Conservation (phyloP, 2,888 invertebrate genomes). For the Habroteleia sp. region DNA sequence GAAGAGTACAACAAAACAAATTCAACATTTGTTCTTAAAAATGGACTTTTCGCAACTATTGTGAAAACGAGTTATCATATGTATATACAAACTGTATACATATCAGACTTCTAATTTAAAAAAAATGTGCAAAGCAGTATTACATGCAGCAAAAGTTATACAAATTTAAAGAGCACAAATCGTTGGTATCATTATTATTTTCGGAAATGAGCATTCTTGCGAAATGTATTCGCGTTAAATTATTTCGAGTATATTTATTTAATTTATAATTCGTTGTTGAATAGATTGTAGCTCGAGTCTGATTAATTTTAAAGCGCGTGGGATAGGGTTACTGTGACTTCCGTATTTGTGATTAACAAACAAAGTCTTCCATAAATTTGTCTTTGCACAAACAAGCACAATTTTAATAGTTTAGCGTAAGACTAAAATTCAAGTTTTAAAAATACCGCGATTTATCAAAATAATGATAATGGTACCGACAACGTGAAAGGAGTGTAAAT, state of each 20-base stretch:
- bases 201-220: too few species aligned
- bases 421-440: too few species aligned
- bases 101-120: slow-evolving; percentile 4
- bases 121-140: slow-evolving; percentile 24
- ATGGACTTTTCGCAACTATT: slow-evolving; percentile 11
- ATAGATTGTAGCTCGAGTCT: too few species aligned
- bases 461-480: too few species aligned
- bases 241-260: too few species aligned
- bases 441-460: too few species aligned
- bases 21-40: slow-evolving; percentile 19
- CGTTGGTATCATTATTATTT: slow-evolving; percentile 27
- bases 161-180: background rate
- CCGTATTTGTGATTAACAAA: background rate
- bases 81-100: slow-evolving; percentile 17
- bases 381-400: background rate
- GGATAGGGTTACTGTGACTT: too few species aligned
- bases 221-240: too few species aligned
- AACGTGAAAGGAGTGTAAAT: too few species aligned
- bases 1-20: slow-evolving; percentile 9
- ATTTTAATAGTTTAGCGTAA: too few species aligned
- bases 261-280: too few species aligned
- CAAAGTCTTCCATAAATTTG: slow-evolving; percentile 8
- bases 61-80: slow-evolving; percentile 8
- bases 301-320: background rate
- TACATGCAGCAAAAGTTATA: slow-evolving; percentile 16